Evolutionary conservation across 2,888 invertebrate species (phyloP), one percentile per base, ranked within the genome.

Genomic region (Ligdia adustata): DNA sequence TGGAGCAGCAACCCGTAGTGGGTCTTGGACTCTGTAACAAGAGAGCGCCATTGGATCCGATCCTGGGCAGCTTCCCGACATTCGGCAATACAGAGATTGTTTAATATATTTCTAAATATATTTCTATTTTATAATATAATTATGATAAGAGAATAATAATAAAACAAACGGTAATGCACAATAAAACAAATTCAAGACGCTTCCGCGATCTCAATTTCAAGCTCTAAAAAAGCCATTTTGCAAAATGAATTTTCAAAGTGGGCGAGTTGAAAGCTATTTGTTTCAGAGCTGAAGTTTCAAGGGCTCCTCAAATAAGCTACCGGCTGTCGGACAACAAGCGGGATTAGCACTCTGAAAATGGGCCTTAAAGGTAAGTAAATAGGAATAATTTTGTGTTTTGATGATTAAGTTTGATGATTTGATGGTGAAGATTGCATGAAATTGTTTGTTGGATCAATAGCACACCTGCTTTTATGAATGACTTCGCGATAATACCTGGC

Each of bases 221-320:
- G 13, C n/a, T n/a, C n/a, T 6, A 27, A 37, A 50, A 54, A 47
- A 35, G 9, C 37, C 45, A 44, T 49, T 48, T 34, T 34, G 33
- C 39, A 39, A 43, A 56, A 50, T 40, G 46, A 42, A 52, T 49
- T 35, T 40, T 35, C 32, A 20, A 44, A 44, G 47, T 39, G 41
- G 35, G 34, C 32, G 29, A 52, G 48, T 33, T 52, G 40, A 45
- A 52, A 47, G 44, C 47, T 52, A 46, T 56, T 55, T 55, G 50
- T 49, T 55, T 41, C 41, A 43, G 39, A 32, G 55, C 11, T 34
- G 42, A 38, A 56, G 50, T 56, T 52, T 56, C 22, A 42, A 56
- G 55, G 52, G 55, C 42, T 56, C 34, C 40, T 52, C 55, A 52
- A 55, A 55, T 52, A 55, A 55, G 44, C 43, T 32, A 38, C 41